phyloP scores from a whole-genome alignment of 2,888 invertebrate species.

The Limnephilus marmoratus region DNA sequence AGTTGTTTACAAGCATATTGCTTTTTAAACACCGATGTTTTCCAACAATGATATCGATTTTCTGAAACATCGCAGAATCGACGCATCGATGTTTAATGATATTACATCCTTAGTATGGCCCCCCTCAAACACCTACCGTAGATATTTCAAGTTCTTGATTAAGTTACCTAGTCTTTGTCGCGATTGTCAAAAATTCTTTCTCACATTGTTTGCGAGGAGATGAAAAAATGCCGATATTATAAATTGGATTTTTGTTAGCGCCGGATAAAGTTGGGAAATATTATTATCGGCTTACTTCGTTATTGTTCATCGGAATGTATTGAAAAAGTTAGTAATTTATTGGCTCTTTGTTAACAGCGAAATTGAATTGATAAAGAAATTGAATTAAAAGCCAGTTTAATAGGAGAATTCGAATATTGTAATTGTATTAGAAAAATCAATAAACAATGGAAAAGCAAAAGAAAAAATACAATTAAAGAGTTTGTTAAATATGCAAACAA shows the following conservation, averaged over 20 bases:
- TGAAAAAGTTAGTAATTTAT: neutral
- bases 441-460: neutral
- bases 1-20: no score
- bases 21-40: neutral
- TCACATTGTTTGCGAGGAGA: neutral
- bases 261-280: neutral
- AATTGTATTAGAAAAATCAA: neutral
- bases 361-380: conserved; percentile 2
- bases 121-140: neutral
- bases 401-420: neutral
- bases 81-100: neutral
- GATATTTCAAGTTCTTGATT: neutral
- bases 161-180: neutral
- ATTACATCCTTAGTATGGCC: neutral
- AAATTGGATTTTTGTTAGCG: neutral
- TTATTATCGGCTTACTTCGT: neutral
- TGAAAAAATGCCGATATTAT: neutral
- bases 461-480: neutral
- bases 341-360: neutral
- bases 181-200: conserved; percentile 2
- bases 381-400: neutral
- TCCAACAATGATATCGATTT: neutral
- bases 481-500: neutral
- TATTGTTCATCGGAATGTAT: conserved; percentile 2
- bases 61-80: neutral